phyloP scores from a whole-genome alignment of 2,113 vertebrate species.

The Paedocypris sp. region DNA sequence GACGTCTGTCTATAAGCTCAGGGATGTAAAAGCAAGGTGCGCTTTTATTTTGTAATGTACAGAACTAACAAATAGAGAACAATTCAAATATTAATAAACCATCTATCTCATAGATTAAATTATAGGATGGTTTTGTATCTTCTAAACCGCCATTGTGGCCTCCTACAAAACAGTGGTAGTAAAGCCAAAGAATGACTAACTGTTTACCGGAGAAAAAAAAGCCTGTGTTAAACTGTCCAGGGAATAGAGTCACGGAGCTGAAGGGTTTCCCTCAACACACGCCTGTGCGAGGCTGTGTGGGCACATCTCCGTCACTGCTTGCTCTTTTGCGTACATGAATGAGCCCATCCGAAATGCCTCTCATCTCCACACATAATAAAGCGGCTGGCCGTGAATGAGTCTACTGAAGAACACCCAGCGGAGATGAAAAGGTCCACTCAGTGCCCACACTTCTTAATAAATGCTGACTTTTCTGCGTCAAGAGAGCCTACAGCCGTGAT shows the following conservation, averaged over 20 bases:
- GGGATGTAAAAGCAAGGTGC: not conserved
- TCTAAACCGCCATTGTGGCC: too few relatives aligned
- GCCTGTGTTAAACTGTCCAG: not conserved
- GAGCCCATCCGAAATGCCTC: slow-evolving; percentile 1
- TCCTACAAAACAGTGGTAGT: too few relatives aligned
- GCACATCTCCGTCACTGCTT: slow-evolving; percentile 12
- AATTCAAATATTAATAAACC: too few relatives aligned
- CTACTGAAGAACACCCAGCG: slow-evolving; percentile 18
- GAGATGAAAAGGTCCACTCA: slow-evolving; percentile 11
- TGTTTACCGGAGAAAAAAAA: too few relatives aligned
- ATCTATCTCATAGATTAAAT: too few relatives aligned
- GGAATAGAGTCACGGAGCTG: slow-evolving; percentile 10
- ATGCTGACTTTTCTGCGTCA: slow-evolving; percentile 21
- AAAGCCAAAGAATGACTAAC: too few relatives aligned
- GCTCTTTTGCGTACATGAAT: slow-evolving; percentile 11
- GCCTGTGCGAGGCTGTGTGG: slow-evolving; percentile 1
- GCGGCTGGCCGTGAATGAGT: slow-evolving; percentile 2
- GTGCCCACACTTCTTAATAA: slow-evolving; percentile 4
- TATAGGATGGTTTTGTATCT: too few relatives aligned
- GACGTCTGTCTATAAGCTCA: slow-evolving; percentile 19
- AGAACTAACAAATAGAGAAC: too few relatives aligned
- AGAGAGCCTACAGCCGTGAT: slow-evolving; percentile 7
- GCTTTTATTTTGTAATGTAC: not conserved
- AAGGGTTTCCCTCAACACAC: not conserved
- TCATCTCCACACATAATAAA: slow-evolving; percentile 8